These are phyloP conservation scores for Oedothorax gibbosus DNA, from an alignment of 1,140 invertebrate genomes.

Conservation along the genomic window DNA sequence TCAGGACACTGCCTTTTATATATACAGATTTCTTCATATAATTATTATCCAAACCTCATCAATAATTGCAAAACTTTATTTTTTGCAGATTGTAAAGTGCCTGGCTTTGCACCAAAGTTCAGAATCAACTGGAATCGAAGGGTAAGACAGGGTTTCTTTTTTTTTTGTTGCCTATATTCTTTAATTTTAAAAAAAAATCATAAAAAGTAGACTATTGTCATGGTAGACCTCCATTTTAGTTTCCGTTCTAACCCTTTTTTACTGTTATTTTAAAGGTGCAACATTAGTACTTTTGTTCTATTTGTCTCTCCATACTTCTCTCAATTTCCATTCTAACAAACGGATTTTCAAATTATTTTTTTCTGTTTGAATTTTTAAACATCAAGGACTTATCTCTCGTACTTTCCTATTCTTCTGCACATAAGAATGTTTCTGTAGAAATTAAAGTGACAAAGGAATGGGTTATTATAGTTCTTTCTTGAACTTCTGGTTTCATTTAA, in stretches of 20 bases:
- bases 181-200: background rate
- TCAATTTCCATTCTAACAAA: background rate
- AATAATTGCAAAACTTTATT: background rate
- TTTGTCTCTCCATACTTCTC: too few species aligned
- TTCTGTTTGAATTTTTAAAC: too few species aligned
- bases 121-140: slow-evolving; percentile 72
- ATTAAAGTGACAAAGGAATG: too few species aligned
- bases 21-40: too few species aligned
- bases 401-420: too few species aligned
- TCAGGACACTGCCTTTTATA: too few species aligned
- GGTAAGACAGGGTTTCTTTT: slow-evolving; percentile 66
- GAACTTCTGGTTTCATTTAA: too few species aligned
- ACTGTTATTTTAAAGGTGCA: background rate
- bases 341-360: background rate
- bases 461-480: too few species aligned
- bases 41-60: too few species aligned
- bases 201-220: background rate
- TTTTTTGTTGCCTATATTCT: background rate
- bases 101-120: slow-evolving; percentile 69
- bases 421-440: too few species aligned
- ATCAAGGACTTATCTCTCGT: too few species aligned
- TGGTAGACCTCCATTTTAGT: background rate
- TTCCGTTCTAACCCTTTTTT: background rate
- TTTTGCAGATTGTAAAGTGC: slow-evolving; percentile 71
- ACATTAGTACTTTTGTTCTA: background rate